These are phyloP conservation scores for Dicyrtoma fusca DNA, from an alignment of 2,888 invertebrate species.

Conservation along the genomic window DNA sequence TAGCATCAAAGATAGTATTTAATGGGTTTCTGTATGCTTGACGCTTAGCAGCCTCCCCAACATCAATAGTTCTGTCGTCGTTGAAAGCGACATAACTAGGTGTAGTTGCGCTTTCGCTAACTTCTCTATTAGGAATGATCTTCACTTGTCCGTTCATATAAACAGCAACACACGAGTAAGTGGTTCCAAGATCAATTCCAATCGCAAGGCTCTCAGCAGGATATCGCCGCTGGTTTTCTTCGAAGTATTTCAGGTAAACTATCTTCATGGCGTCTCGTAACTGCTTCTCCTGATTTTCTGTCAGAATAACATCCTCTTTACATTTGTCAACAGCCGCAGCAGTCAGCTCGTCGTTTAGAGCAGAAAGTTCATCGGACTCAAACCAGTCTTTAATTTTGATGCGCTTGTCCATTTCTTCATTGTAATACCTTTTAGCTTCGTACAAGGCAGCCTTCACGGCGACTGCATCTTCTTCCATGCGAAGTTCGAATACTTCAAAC, in stretches of 20 bases:
- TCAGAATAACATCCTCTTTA: constrained; percentile 6
- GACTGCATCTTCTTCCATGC: neutral
- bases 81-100: constrained; percentile 42
- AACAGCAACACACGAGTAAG: constrained; percentile 46
- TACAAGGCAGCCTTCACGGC: neutral
- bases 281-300: constrained; percentile 17
- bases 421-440: constrained; percentile 12
- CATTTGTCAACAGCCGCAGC: neutral
- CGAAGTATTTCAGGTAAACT: constrained; percentile 5
- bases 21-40: constrained; percentile 66
- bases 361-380: neutral
- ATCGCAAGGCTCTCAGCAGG: constrained; percentile 32
- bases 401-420: constrained; percentile 20
- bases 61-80: constrained; percentile 55
- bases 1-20: constrained; percentile 80
- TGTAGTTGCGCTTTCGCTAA: constrained; percentile 25
- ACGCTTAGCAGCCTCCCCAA: constrained; percentile 63
- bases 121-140: constrained; percentile 37
- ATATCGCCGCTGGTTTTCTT: constrained; percentile 4
- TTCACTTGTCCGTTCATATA: constrained; percentile 40
- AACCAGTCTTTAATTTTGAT: neutral
- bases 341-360: neutral
- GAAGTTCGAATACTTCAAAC: neutral
- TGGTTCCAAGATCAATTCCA: constrained; percentile 49
- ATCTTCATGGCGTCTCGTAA: constrained; percentile 9